Conservation (phyloP, 1,140 invertebrate species). For the Pygmarrhopalites habei region DNA sequence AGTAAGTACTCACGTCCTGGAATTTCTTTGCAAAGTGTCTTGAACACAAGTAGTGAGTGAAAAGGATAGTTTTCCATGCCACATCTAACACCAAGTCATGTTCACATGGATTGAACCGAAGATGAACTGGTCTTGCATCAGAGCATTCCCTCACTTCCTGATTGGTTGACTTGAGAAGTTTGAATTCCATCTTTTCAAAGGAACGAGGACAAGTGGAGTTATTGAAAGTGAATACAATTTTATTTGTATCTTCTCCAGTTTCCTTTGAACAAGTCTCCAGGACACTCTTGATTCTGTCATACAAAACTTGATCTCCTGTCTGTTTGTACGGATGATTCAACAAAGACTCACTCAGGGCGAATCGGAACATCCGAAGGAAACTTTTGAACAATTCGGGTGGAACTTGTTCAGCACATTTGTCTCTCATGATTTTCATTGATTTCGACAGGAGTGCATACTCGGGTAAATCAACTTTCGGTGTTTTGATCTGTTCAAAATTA, state of each 20-base stretch:
- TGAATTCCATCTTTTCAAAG: too few species aligned
- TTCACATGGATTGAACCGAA: constrained; percentile 10
- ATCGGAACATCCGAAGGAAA: constrained; percentile 26
- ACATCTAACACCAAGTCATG: constrained; percentile 19
- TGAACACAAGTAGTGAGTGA: constrained; percentile 29
- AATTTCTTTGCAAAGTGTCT: constrained; percentile 7
- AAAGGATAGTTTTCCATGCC: constrained; percentile 25
- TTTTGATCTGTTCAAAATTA: too few species aligned
- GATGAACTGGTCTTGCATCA: too few species aligned
- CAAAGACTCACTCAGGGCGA: constrained; percentile 16
- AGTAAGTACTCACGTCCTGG: constrained; percentile 1
- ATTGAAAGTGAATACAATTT: constrained; percentile 8
- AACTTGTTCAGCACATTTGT: constrained; percentile 22
- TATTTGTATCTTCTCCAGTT: neutral
- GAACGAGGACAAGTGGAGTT: neutral
- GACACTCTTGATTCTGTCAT: neutral
- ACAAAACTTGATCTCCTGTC: neutral
- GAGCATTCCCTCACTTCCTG: too few species aligned
- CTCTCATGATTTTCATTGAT: constrained; percentile 13
- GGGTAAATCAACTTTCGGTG: neutral
- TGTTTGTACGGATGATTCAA: constrained; percentile 13
- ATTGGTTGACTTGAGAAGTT: too few species aligned
- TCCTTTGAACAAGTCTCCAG: neutral
- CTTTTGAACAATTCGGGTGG: constrained; percentile 11
- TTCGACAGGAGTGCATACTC: constrained; percentile 19